phyloP scores from a whole-genome alignment of 2,797 vertebrate genomes.

The Diplodus sargus region DNA sequence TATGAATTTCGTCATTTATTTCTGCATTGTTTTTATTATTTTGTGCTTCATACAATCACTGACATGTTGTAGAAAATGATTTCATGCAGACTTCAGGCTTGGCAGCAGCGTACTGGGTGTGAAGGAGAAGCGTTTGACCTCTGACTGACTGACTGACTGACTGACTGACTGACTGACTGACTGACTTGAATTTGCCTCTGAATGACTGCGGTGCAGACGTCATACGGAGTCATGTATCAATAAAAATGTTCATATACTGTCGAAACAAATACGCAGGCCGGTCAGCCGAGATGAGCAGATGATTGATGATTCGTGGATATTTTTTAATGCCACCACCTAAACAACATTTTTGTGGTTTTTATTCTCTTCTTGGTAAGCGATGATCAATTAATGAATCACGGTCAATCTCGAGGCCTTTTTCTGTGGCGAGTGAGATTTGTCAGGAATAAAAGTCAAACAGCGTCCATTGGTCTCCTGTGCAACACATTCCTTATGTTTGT shows the following conservation, averaged over 20 bases:
- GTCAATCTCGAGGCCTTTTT: conserved; percentile 28
- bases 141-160: background rate
- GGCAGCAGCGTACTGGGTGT: background rate
- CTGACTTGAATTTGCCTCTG: conserved; percentile 3
- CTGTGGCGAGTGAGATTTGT: conserved; percentile 39
- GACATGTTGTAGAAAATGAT: background rate
- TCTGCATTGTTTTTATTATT: too few species aligned
- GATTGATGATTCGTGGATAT: background rate
- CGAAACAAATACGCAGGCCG: background rate
- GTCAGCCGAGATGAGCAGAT: conserved; percentile 13
- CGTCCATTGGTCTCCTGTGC: conserved; percentile 57
- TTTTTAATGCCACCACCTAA: conserved; percentile 6
- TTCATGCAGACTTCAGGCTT: background rate
- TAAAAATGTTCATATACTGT: conserved; percentile 8
- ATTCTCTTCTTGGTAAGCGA: conserved; percentile 3
- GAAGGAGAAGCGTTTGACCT: background rate
- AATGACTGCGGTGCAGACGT: background rate
- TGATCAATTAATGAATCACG: conserved; percentile 53
- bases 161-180: too few species aligned
- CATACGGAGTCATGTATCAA: background rate
- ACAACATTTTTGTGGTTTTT: background rate
- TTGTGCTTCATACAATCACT: background rate
- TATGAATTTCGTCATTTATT: too few species aligned
- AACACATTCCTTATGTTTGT: conserved; percentile 65
- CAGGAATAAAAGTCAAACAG: conserved; percentile 58